These are phyloP conservation scores for Simalia tracyae DNA, from an alignment of 2,797 vertebrate genomes.

Conservation along the genomic window DNA sequence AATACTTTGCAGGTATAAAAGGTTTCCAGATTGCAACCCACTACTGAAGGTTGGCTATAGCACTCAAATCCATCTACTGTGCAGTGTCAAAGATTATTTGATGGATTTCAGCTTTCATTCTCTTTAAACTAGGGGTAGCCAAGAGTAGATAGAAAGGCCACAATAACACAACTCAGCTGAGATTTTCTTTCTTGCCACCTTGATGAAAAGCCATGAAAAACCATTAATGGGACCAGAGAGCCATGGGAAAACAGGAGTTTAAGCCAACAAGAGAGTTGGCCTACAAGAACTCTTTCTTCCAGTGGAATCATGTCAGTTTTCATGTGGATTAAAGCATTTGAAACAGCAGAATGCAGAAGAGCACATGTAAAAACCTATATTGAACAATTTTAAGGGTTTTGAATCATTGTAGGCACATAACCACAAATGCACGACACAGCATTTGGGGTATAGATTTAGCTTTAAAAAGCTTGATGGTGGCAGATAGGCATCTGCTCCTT, in stretches of 20 bases:
- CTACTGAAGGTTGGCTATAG: not conserved
- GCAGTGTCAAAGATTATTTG: not conserved
- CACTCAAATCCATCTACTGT: not conserved
- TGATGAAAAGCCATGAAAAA: not conserved
- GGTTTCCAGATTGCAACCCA: not conserved
- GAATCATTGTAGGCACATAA: not conserved
- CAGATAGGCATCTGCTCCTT: not conserved
- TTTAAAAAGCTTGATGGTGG: not conserved
- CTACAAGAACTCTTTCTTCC: not conserved
- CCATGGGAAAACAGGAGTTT: not conserved
- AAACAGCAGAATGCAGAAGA: not conserved
- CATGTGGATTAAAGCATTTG: not conserved
- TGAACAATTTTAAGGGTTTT: not conserved
- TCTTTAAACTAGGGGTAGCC: not conserved
- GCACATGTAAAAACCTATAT: not conserved
- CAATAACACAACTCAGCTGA: not conserved
- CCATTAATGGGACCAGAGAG: not conserved
- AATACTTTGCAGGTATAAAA: not conserved
- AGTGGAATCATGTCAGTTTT: not conserved
- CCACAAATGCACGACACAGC: not conserved
- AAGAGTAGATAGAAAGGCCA: not conserved
- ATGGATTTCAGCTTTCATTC: not conserved
- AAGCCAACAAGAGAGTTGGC: not conserved
- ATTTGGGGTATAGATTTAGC: not conserved
- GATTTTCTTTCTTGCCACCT: not conserved